These are phyloP conservation scores for Ophonus ardosiacus DNA, from an alignment of 2,888 invertebrate genomes.

Conservation along the genomic window DNA sequence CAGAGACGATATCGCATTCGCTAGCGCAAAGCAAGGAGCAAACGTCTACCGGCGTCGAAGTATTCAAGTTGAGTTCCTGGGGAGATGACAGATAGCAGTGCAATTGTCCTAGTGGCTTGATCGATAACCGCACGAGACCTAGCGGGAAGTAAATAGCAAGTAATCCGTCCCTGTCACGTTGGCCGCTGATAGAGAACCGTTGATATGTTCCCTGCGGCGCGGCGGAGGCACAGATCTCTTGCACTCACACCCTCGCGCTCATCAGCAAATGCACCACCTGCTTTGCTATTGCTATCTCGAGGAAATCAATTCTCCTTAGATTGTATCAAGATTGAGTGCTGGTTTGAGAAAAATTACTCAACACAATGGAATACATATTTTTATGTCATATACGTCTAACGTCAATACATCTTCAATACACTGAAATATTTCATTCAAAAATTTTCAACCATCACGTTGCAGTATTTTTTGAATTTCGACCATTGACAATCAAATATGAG, in stretches of 20 bases:
- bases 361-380: conserved; percentile 1
- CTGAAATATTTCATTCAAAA: no score
- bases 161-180: conserved; percentile 60
- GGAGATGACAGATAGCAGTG: conserved; percentile 47
- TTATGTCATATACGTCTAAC: background rate
- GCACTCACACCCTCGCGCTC: conserved; percentile 7
- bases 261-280: conserved; percentile 50
- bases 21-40: background rate
- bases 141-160: conserved; percentile 52
- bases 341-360: conserved; percentile 5
- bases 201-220: conserved; percentile 38
- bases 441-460: no score
- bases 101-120: conserved; percentile 54
- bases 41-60: conserved; percentile 4
- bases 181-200: conserved; percentile 24
- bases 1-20: no score
- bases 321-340: conserved; percentile 20
- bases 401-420: no score
- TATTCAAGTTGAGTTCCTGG: conserved; percentile 1
- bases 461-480: no score
- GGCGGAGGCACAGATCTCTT: background rate
- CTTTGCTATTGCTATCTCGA: background rate
- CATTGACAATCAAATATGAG: no score
- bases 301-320: background rate
- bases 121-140: conserved; percentile 43